Conservation (phyloP, 2,797 vertebrate species). For the Pseudocheirus occidentalis region DNA sequence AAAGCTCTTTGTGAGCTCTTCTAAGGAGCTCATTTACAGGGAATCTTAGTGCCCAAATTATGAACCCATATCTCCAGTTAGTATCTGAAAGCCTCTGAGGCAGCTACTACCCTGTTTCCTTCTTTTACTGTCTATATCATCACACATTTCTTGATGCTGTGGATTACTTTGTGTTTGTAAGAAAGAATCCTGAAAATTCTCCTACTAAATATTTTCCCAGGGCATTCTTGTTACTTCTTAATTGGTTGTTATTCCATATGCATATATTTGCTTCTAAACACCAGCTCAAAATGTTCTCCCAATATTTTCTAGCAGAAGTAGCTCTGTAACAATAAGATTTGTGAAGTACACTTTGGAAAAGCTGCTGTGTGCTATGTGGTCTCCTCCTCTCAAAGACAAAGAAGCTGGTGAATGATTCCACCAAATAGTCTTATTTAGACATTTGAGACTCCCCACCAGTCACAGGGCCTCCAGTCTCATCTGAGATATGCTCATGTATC, state of each 20-base stretch:
- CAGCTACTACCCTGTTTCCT: background rate
- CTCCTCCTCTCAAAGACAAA: constrained; percentile 36
- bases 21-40: background rate
- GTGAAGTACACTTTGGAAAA: constrained; percentile 35
- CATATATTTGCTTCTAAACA: background rate
- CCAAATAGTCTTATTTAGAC: background rate
- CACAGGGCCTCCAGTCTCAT: constrained; percentile 2
- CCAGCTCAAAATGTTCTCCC: constrained; percentile 9
- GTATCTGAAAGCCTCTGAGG: background rate
- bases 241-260: background rate
- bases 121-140: background rate
- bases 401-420: constrained; percentile 10
- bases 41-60: background rate
- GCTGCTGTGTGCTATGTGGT: background rate
- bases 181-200: constrained; percentile 39
- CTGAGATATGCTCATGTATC: background rate
- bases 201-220: constrained; percentile 26
- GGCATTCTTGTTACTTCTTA: background rate
- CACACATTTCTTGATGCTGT: background rate
- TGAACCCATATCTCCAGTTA: background rate
- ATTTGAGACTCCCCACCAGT: background rate
- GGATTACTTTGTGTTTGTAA: constrained; percentile 25
- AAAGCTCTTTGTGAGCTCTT: background rate
- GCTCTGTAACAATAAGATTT: constrained; percentile 33
- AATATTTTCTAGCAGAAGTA: constrained; percentile 24